Conservation (phyloP, 2,113 vertebrate species). For the Microcebus murinus region DNA sequence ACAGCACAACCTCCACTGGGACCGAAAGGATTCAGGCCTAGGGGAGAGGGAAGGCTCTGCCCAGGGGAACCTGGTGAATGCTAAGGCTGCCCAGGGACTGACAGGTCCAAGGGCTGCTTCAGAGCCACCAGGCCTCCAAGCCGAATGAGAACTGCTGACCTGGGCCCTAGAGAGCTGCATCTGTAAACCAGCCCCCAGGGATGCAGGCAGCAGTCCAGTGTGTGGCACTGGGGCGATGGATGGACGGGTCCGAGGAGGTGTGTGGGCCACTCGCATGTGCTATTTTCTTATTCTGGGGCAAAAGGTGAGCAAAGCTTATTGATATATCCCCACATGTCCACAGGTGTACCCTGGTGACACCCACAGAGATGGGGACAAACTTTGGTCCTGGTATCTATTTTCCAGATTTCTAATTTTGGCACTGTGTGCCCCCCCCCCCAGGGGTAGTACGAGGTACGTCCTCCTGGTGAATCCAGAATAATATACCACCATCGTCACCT, state of each 20-base stretch:
- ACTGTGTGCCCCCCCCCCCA: fast-evolving
- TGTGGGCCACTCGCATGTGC: too few species aligned
- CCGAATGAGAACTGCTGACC: not conserved
- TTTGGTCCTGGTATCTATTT: not conserved
- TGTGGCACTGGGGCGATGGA: too few species aligned
- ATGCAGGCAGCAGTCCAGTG: too few species aligned
- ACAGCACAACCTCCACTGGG: fast-evolving
- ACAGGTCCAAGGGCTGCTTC: not conserved
- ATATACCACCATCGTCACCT: fast-evolving
- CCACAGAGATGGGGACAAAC: not conserved
- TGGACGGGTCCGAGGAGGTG: not conserved
- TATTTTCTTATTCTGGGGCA: not conserved
- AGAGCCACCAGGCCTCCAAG: not conserved
- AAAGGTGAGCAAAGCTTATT: not conserved
- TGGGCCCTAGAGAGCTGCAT: not conserved
- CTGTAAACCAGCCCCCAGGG: not conserved
- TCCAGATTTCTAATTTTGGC: not conserved
- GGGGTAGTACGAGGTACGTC: not conserved
- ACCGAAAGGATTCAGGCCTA: not conserved
- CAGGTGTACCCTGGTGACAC: not conserved
- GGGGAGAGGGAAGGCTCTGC: not conserved
- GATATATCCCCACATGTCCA: fast-evolving
- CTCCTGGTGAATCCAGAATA: not conserved
- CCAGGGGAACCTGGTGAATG: too few species aligned
- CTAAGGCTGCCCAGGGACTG: not conserved